A percentile compares a stretch with the other conserved stretches of the same genome.
These are phyloP conservation scores for Caretta caretta DNA, from an alignment of 2,113 vertebrate species.

Conservation along the genomic window DNA sequence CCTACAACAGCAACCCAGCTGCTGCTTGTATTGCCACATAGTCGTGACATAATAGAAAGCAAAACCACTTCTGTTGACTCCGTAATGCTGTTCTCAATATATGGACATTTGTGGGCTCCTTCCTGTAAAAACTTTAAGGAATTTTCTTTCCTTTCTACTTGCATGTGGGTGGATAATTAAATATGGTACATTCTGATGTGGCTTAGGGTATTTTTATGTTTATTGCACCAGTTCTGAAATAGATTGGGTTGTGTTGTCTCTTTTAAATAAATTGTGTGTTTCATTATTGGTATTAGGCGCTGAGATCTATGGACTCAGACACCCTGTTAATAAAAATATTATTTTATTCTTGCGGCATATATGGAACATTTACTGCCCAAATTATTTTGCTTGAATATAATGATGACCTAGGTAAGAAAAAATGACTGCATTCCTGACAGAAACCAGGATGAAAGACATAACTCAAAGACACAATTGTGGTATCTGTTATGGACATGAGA, in stretches of 20 bases:
- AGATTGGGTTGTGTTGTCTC: not conserved
- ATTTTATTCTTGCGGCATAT: not conserved
- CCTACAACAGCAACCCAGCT: not conserved
- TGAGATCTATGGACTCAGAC: not conserved
- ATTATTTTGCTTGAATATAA: not conserved
- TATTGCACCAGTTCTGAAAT: not conserved
- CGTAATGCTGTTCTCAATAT: not conserved
- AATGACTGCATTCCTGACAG: not conserved
- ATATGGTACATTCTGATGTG: not conserved
- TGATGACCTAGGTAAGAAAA: fast-evolving
- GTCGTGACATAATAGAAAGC: not conserved
- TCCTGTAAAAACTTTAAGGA: not conserved
- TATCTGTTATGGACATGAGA: not conserved
- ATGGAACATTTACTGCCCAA: not conserved
- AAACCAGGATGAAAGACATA: not conserved
- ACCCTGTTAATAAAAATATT: not conserved
- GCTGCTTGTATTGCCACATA: not conserved
- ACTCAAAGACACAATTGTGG: not conserved
- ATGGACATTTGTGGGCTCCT: not conserved
- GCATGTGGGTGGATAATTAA: not conserved
- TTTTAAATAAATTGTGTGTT: not conserved
- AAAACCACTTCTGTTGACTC: not conserved
- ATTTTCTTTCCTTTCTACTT: not conserved
- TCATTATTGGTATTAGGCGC: not conserved
- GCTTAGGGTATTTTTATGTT: not conserved